Evolutionary conservation across 2,797 vertebrate species (phyloP).

Genomic region (Hydrocynus forskahlii): DNA sequence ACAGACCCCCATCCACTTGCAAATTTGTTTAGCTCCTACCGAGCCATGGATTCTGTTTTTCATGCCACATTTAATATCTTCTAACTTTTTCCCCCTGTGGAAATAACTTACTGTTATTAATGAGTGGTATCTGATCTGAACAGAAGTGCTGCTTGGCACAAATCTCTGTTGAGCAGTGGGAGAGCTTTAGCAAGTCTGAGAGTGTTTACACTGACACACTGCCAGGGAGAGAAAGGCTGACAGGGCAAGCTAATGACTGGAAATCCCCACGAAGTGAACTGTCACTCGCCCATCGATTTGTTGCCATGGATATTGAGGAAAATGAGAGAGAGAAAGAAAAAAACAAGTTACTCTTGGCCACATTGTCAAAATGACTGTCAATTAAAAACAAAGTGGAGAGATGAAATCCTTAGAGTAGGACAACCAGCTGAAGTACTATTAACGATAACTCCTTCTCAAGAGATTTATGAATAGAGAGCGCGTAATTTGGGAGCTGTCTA

Average conservation of each 20-base stretch:
- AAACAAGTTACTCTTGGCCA: constrained; percentile 67
- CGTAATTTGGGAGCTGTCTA: constrained; percentile 35
- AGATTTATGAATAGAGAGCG: constrained; percentile 24
- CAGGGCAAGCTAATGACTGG: constrained; percentile 71
- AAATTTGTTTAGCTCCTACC: not conserved
- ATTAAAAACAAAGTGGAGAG: constrained; percentile 68
- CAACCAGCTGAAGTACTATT: constrained; percentile 64
- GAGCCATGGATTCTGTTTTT: too few species aligned
- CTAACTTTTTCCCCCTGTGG: not conserved
- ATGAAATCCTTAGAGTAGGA: constrained; percentile 64
- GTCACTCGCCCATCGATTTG: constrained; percentile 74
- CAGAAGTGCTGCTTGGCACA: not conserved
- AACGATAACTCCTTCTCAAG: constrained; percentile 21
- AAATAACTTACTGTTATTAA: constrained; percentile 5
- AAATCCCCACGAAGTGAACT: constrained; percentile 68
- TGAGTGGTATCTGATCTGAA: constrained; percentile 7
- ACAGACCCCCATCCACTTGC: too few species aligned
- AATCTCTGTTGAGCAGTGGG: not conserved
- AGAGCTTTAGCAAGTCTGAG: constrained; percentile 18
- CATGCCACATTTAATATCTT: not conserved
- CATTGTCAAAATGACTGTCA: constrained; percentile 72
- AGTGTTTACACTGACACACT: constrained; percentile 2
- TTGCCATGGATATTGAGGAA: constrained; percentile 74
- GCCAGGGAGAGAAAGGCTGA: constrained; percentile 67
- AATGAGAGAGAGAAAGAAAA: constrained; percentile 60